Conservation (phyloP, 1,140 invertebrate species). For the Anagrus nilaparvatae region DNA sequence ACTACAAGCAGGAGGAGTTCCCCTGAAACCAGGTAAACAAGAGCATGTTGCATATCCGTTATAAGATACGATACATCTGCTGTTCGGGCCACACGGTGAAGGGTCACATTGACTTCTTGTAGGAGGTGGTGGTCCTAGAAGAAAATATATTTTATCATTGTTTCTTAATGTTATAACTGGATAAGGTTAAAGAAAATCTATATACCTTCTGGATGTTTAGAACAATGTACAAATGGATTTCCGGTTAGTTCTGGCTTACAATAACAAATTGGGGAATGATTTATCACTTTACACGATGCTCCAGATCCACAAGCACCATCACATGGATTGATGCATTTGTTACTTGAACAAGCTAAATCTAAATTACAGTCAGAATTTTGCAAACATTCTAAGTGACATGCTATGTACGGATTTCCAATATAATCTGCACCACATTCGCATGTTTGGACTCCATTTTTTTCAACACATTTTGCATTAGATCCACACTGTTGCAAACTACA, state of each 20-base stretch:
- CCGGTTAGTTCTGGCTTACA: constrained; percentile 62
- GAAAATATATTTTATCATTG: constrained; percentile 4
- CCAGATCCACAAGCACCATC: constrained; percentile 62
- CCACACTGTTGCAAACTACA: constrained; percentile 64
- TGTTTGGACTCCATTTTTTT: constrained; percentile 45
- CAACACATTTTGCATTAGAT: constrained; percentile 61
- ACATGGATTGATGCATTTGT: constrained; percentile 73
- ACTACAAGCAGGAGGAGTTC: constrained; percentile 67
- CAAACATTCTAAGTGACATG: constrained; percentile 67
- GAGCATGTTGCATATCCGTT: constrained; percentile 67
- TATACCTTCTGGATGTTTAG: constrained; percentile 29
- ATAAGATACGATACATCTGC: constrained; percentile 58
- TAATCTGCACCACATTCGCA: constrained; percentile 58
- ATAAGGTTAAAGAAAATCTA: constrained; percentile 6
- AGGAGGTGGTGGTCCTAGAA: constrained; percentile 8
- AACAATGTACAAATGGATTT: constrained; percentile 70
- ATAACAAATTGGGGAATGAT: constrained; percentile 69
- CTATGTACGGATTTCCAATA: constrained; percentile 63
- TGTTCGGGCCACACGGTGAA: constrained; percentile 70
- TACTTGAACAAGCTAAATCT: constrained; percentile 62
- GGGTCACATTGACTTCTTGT: constrained; percentile 43
- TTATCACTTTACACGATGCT: constrained; percentile 63
- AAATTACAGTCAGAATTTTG: constrained; percentile 64
- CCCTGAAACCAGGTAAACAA: constrained; percentile 67
- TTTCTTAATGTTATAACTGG: constrained; percentile 11